phyloP scores from a whole-genome alignment of 2,888 invertebrate genomes.

The Hemistola chrysoprasaria region DNA sequence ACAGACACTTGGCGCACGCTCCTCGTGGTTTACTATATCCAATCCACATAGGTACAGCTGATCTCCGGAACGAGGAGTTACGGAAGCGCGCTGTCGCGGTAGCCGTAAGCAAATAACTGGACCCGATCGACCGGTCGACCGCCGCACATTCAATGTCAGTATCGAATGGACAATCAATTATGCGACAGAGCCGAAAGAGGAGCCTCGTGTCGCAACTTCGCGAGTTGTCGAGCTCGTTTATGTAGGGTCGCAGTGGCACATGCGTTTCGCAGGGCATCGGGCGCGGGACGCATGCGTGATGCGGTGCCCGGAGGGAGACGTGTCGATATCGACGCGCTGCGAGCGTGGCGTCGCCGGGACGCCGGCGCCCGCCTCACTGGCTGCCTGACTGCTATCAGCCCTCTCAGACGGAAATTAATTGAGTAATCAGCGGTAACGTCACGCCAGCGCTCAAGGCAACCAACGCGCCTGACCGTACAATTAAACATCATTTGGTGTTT shows the following conservation, averaged over 20 bases:
- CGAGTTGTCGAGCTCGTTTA: slow-evolving; percentile 41
- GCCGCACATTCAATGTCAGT: slow-evolving; percentile 76
- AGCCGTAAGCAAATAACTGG: slow-evolving; percentile 70
- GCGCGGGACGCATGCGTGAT: slow-evolving; percentile 63
- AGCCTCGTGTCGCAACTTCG: slow-evolving; percentile 63
- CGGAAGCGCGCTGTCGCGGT: slow-evolving; percentile 59
- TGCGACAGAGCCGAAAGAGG: slow-evolving; percentile 67
- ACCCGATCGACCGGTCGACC: slow-evolving; percentile 60
- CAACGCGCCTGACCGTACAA: slow-evolving; percentile 2
- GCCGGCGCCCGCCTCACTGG: slow-evolving; percentile 42
- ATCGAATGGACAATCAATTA: slow-evolving; percentile 78
- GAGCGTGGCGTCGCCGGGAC: slow-evolving; percentile 55
- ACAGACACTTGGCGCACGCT: slow-evolving; percentile 40
- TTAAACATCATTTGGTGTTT: too few species aligned
- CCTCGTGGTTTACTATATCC: slow-evolving; percentile 46
- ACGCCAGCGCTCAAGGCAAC: slow-evolving; percentile 38
- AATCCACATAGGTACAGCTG: slow-evolving; percentile 46
- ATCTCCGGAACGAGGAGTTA: slow-evolving; percentile 35
- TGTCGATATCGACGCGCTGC: slow-evolving; percentile 49
- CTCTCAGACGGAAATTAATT: slow-evolving; percentile 44
- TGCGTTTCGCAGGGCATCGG: slow-evolving; percentile 46
- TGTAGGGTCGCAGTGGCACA: slow-evolving; percentile 49
- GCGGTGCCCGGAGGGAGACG: slow-evolving; percentile 43
- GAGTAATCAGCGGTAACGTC: slow-evolving; percentile 43
- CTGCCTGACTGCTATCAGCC: slow-evolving; percentile 37